Base-by-base conservation (phyloP, 2,888 invertebrate genomes). In the Polydrusus tereticollis region DNA sequence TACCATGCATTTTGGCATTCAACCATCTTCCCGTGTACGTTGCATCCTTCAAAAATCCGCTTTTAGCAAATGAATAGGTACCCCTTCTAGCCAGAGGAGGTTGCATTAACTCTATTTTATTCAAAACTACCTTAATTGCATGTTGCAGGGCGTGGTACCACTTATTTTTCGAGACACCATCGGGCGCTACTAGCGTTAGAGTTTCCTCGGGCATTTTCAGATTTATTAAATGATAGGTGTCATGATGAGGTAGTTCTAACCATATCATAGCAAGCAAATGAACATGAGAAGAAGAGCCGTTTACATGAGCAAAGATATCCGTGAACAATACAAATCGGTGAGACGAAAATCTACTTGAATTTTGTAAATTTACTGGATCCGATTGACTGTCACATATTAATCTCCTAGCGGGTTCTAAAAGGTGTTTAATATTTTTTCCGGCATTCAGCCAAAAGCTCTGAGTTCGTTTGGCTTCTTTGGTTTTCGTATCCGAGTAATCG, bases 311-410 rank as follows among this genome's bases (percentile, higher is more conserved):
- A 75, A 96, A 91, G 66, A 92, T 87, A 84, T 96, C 96, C 67
- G 92, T 94, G 80, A 96, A 90, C 59, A 96, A 86, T 77, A 96
- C 89, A 80, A 96, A 94, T 88, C 92, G 92, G 80, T 94, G 93
- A 0, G 91, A 90, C 3, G 92, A 91, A 83, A 95, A 93, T 74
- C 93, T 88, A 20, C 93, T 90, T 26, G 91, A 90, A 80, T 92
- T 91, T 2, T 89, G 87, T 72, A 95, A 86, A 76, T 89, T 90
- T 1, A 96, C 84, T 0, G 92, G 91, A 76, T 91, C 88, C 6
- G 90, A 87, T 78, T 90, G 90, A 0, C 95, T 95, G 78, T 95
- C 95, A 68, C 93, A 87, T 63, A 96, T 88, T 41, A 96, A 85
- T n/a, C 96, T 88, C 63, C 95, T 88, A 62, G 91, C 89, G 0